phyloP scores from a whole-genome alignment of 23 tunicate species.

The Corella eumyota region DNA sequence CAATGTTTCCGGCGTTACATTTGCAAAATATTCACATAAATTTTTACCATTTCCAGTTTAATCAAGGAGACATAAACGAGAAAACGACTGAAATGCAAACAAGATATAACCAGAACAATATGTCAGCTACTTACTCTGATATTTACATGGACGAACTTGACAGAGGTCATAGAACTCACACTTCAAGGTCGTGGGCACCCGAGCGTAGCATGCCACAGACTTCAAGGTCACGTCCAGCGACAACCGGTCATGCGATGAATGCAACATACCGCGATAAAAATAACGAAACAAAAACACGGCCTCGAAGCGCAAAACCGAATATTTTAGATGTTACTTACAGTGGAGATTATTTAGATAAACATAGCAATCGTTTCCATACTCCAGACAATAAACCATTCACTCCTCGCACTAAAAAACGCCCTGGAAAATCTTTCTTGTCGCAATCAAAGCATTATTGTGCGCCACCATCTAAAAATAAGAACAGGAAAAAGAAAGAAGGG shows the following conservation, averaged over 20 bases:
- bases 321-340: constrained; percentile 62
- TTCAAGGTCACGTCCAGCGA: neutral
- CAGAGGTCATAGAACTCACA: too few species aligned
- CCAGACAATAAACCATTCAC: constrained; percentile 39
- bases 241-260: neutral
- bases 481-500: constrained; percentile 4
- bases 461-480: constrained; percentile 20
- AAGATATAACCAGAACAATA: too few species aligned
- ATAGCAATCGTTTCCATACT: constrained; percentile 45
- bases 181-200: constrained; percentile 21
- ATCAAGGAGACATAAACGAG: too few species aligned
- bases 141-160: too few species aligned
- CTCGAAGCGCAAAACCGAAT: constrained; percentile 14
- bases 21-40: too few species aligned
- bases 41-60: too few species aligned
- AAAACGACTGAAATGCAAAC: too few species aligned
- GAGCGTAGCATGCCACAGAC: neutral
- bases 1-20: too few species aligned
- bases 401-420: constrained; percentile 59
- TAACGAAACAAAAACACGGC: neutral
- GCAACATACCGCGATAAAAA: neutral
- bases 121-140: too few species aligned
- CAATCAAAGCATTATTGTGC: constrained; percentile 81
- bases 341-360: constrained; percentile 80
- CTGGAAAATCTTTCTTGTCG: constrained; percentile 68